Evolutionary conservation across 2,888 invertebrate species (phyloP).

Genomic region (Pterostichus madidus): DNA sequence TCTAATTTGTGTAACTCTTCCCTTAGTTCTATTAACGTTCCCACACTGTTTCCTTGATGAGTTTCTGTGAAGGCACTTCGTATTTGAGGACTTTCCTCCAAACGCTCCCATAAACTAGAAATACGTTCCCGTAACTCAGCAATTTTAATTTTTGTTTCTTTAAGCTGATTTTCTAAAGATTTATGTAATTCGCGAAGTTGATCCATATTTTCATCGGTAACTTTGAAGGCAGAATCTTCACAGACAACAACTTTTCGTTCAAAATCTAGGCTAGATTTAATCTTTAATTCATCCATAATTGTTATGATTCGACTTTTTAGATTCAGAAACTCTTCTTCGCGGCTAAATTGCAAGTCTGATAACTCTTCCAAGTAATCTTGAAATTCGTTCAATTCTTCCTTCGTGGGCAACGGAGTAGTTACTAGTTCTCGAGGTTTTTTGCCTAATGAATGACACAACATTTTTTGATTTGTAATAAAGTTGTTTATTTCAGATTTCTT

Average conservation of each 20-base stretch:
- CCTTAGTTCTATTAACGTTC: conserved; percentile 80
- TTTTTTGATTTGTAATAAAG: conserved; percentile 79
- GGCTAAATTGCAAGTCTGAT: conserved; percentile 81
- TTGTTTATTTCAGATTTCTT: conserved; percentile 78
- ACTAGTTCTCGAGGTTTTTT: conserved; percentile 78
- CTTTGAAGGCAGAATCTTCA: conserved; percentile 79
- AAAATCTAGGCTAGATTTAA: conserved; percentile 75
- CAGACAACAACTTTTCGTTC: conserved; percentile 75
- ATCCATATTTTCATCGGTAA: conserved; percentile 83
- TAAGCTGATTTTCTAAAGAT: conserved; percentile 79
- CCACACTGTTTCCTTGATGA: conserved; percentile 81
- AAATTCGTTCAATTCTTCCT: conserved; percentile 81
- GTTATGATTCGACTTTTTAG: conserved; percentile 75
- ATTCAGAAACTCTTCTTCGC: conserved; percentile 75
- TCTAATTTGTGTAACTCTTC: conserved; percentile 88
- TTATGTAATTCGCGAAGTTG: conserved; percentile 81
- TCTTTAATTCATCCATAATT: conserved; percentile 75
- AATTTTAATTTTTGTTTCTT: conserved; percentile 81
- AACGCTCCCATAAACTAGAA: conserved; percentile 85
- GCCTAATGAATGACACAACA: conserved; percentile 80
- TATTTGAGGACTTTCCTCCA: conserved; percentile 84
- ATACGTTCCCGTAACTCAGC: conserved; percentile 82
- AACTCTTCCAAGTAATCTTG: conserved; percentile 81
- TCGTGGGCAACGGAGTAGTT: conserved; percentile 81
- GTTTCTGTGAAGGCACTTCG: conserved; percentile 83